Evolutionary conservation across 2,113 vertebrate species (phyloP), one percentile per base, ranked within the genome.

Genomic region (Osmerus eperlanus): DNA sequence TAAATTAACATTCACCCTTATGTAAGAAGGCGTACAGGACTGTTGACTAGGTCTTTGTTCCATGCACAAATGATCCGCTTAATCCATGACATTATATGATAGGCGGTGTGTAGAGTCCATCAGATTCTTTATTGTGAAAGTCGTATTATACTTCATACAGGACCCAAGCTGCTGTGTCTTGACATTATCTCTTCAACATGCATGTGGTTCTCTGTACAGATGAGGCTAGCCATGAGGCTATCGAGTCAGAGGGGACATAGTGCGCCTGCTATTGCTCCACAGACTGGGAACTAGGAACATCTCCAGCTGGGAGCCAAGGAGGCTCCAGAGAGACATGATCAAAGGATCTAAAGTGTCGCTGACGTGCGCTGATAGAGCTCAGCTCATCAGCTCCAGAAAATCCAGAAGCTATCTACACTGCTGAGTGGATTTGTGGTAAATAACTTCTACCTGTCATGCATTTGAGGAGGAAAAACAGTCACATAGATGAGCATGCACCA

Each of bases 291-390:
- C 23, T 52, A 19, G 4, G 9, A 65, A 16, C 75, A 77, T 75
- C 78, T 73, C 59, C 2, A 73, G 75, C 66, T 71, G 56, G 75
- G 68, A 76, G 70, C 65, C 77, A 75, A 67, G 36, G 21, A 78
- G 55, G 19, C 76, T 83, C 66, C 65, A 73, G 76, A 62, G 71
- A 85, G 70, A 81, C 47, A 21, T 60, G 75, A 90, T 86, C 81
- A 87, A 87, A 91, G 73, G 56, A 80, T 77, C 62, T 53, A 68
- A 66, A 36, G 73, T 41, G 73, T 64, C 56, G 75, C 71, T 78
- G 65, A 63, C 62, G 72, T 73, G 60, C 64, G 3, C 16, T 47
- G n/a, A 9, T 74, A 67, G 29, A 83, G 21, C 18, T 68, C 9
- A 29, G 55, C 70, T 70, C 65, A 79, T 78, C 71, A 72, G 32